Evolutionary conservation across 2,113 vertebrate species (phyloP), one percentile per base, ranked within the genome.

Genomic region (Mungos mungo): DNA sequence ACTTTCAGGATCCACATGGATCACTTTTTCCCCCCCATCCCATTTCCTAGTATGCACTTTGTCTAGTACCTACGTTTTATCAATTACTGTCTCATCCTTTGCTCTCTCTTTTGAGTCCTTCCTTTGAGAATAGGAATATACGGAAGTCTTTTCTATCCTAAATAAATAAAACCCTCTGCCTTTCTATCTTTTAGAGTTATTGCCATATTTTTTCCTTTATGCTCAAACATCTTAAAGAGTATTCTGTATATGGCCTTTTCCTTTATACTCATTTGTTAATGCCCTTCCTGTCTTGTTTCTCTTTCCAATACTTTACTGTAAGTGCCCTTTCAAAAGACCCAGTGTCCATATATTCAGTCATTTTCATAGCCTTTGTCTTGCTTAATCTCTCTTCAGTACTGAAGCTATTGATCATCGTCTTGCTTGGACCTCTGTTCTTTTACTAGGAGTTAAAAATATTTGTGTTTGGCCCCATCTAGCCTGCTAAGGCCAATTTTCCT

Each of bases 281-380:
- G 72, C 47, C 50, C 68, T 80, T 88, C 21, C 68, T 74, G 31
- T 47, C 66, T 57, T 50, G 13, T 68, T 94, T 97, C 25, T 83
- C 33, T 71, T 18, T 45, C 41, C 1, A 76, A 19, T 18, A 88
- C n/a, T 84, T 90, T 25, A 83, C 16, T 71, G 45, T 92, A 65
- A 93, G 84, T 82, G 45, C 29, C 27, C 54, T 90, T 68, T 91
- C 86, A 95, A 21, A 96, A 97, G 72, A 89, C 45, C 15, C 50
- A 76, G 0, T 88, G 13, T 52, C 74, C 50, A 33, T 31, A 21
- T 93, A 83, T 50, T 82, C n/a, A 68, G 69, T 54, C 12, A 65
- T 95, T 96, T 95, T 96, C 57, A 35, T 88, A 74, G 41, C 4
- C 50, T 87, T 95, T 76, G 29, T 63, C 35, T 97, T 95, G 45